A percentile compares a stretch with the other conserved stretches of the same genome.
Conservation (phyloP, 2,797 vertebrate genomes). For the Cygnus olor region DNA sequence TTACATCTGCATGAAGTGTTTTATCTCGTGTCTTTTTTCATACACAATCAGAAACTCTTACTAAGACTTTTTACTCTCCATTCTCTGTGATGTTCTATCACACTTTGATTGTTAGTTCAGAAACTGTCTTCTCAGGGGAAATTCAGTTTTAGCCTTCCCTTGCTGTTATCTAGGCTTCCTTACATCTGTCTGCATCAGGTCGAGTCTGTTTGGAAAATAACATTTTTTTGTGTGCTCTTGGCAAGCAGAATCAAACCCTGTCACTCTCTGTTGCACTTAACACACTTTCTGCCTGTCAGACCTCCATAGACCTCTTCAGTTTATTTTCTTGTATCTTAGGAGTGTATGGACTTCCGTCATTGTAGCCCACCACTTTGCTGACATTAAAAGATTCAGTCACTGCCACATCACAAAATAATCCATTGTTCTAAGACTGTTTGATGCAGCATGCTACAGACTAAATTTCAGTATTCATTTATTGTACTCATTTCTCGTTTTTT, state of each 20-base stretch:
- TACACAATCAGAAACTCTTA: slow-evolving; percentile 18
- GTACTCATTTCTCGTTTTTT: background rate
- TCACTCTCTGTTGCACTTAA: slow-evolving; percentile 64
- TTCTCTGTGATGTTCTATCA: slow-evolving; percentile 25
- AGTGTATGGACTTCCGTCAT: slow-evolving; percentile 38
- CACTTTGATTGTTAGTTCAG: slow-evolving; percentile 52
- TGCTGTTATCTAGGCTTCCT: slow-evolving; percentile 54
- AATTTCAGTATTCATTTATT: background rate
- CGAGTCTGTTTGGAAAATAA: slow-evolving; percentile 63
- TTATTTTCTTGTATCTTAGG: slow-evolving; percentile 43
- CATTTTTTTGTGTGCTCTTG: slow-evolving; percentile 59
- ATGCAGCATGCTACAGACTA: background rate
- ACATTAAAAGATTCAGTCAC: slow-evolving; percentile 72
- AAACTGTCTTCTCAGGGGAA: slow-evolving; percentile 47
- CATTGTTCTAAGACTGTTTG: slow-evolving; percentile 6
- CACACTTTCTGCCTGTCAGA: slow-evolving; percentile 68
- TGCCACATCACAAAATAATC: slow-evolving; percentile 53
- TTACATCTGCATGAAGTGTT: slow-evolving; percentile 27
- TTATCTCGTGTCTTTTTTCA: slow-evolving; percentile 35
- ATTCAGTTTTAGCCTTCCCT: slow-evolving; percentile 28
- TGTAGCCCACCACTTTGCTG: slow-evolving; percentile 75
- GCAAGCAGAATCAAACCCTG: slow-evolving; percentile 64
- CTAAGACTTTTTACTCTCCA: slow-evolving; percentile 45
- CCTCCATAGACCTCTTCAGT: background rate
- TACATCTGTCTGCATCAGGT: slow-evolving; percentile 51